A percentile compares a stretch with the other conserved stretches of the same genome.
phyloP scores from a whole-genome alignment of 37 sponge, comb jelly and placozoan genomes.

The Mnemiopsis leidyi region DNA sequence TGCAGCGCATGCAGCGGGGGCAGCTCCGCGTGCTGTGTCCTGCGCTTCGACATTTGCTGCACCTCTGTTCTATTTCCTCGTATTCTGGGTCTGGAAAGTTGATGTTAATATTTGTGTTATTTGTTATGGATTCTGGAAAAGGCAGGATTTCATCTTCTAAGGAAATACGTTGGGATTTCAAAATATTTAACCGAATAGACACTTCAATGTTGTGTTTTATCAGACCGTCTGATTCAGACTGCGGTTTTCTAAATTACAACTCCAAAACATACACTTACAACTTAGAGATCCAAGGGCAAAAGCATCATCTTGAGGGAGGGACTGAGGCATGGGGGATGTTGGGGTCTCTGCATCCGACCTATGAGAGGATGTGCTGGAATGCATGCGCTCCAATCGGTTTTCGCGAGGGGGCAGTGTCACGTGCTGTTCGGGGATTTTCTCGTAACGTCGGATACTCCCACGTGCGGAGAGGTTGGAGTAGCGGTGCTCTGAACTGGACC shows the following conservation, averaged over 20 bases:
- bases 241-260: too few relatives aligned
- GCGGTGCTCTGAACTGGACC: background rate
- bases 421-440: background rate
- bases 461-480: background rate
- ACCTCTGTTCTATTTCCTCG: constrained; percentile 25
- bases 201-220: too few relatives aligned
- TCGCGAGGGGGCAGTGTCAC: background rate
- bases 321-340: background rate
- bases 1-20: background rate
- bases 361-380: background rate
- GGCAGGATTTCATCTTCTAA: too few relatives aligned
- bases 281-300: background rate
- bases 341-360: background rate
- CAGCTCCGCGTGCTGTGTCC: background rate
- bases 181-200: too few relatives aligned
- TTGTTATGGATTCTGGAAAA: too few relatives aligned
- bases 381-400: background rate
- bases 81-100: background rate
- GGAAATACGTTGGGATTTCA: too few relatives aligned
- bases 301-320: background rate
- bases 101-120: too few relatives aligned
- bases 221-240: too few relatives aligned
- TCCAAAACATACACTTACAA: too few relatives aligned
- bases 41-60: background rate
- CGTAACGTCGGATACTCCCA: background rate